These are phyloP conservation scores for Hylia prasina DNA, from an alignment of 2,113 vertebrate species.

Conservation along the genomic window DNA sequence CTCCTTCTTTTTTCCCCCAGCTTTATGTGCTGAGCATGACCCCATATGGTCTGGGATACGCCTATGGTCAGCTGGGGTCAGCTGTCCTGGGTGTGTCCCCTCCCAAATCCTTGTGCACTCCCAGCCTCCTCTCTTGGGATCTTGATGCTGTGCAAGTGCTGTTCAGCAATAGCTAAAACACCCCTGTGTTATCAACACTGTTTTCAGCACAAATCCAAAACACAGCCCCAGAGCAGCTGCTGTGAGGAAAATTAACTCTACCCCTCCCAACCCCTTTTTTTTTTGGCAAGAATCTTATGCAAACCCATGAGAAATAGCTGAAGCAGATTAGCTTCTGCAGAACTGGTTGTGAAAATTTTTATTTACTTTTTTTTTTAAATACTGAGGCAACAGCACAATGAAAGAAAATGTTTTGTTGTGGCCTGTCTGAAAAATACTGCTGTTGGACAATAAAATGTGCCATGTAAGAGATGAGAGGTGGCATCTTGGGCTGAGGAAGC, in stretches of 20 bases:
- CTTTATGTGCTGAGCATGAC: background rate
- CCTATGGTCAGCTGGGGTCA: background rate
- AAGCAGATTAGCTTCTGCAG: background rate
- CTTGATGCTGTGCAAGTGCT: background rate
- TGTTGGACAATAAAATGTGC: background rate
- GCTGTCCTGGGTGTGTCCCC: background rate
- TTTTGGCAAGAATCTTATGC: background rate
- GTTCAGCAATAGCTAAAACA: background rate
- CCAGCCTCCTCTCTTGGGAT: fast-evolving
- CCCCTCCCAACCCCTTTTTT: background rate
- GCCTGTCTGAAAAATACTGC: background rate
- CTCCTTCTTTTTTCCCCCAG: background rate
- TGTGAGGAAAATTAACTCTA: background rate
- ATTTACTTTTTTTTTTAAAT: background rate
- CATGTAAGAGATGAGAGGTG: background rate
- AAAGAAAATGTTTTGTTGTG: background rate
- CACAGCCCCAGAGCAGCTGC: background rate
- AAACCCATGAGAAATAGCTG: background rate
- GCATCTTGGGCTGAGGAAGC: background rate
- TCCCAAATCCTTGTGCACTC: background rate
- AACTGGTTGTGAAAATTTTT: background rate
- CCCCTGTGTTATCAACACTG: background rate
- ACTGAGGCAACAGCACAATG: background rate
- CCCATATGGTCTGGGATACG: background rate
- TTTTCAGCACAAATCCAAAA: background rate